Percentiles rank a stretch among this genome's conserved stretches.
Evolutionary conservation across 2,888 invertebrate genomes (phyloP).

Genomic region (Macaria notata): DNA sequence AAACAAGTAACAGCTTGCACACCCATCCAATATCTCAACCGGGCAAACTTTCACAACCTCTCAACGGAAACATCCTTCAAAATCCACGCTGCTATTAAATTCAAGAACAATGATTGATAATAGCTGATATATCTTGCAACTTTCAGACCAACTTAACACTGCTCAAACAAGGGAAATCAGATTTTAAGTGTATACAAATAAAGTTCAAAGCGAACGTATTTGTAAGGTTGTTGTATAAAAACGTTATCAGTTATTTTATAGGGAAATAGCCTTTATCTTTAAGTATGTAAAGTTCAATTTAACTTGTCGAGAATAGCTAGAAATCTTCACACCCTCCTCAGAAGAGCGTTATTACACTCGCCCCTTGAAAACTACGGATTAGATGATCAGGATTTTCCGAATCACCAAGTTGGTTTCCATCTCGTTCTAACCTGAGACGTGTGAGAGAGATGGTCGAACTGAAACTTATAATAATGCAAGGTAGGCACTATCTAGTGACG

Average conservation of each 20-base stretch:
- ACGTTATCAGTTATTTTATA: background rate
- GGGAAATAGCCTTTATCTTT: conserved; percentile 16
- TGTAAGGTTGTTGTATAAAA: conserved; percentile 11
- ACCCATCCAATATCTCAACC: conserved; percentile 36
- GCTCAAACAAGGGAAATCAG: conserved; percentile 16
- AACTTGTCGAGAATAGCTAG: background rate
- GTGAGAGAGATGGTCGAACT: conserved; percentile 26
- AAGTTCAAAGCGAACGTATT: conserved; percentile 24
- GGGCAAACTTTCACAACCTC: conserved; percentile 42
- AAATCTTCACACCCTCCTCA: conserved; percentile 22
- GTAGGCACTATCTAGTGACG: conserved; percentile 38
- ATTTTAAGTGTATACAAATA: conserved; percentile 13
- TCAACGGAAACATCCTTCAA: conserved; percentile 55
- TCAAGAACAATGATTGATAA: conserved; percentile 66
- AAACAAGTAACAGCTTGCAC: conserved; percentile 6
- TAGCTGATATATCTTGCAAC: conserved; percentile 39
- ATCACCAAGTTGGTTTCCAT: conserved; percentile 33
- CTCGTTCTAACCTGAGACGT: conserved; percentile 26
- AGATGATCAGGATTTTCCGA: conserved; percentile 37
- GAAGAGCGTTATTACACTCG: conserved; percentile 32
- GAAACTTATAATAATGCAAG: conserved; percentile 29
- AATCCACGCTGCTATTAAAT: conserved; percentile 63
- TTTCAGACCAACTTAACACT: conserved; percentile 25
- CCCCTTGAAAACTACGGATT: conserved; percentile 49
- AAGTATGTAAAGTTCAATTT: background rate